Base-by-base conservation (phyloP, 2,797 vertebrate species). In the Poeciliopsis turneri region DNA sequence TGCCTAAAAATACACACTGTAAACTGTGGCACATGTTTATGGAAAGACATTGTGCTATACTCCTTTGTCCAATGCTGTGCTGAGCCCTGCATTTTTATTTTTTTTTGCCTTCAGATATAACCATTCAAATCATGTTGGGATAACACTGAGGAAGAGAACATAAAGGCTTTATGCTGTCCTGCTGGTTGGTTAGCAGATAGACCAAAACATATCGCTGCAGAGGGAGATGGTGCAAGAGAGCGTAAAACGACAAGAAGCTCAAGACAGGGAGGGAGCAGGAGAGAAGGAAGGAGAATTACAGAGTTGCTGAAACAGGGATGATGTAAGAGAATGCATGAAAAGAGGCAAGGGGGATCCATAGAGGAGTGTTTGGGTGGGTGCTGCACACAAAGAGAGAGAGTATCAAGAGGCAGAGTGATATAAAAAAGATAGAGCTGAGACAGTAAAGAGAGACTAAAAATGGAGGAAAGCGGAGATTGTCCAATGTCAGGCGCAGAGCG, bases 141-240 rank as follows among this genome's bases (percentile, higher is more conserved):
- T 91, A 87, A 84, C 89, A 82, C 77, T 81, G 86, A 90, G 82
- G 74, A 76, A 91, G 89, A 88, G 83, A 88, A 85, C 81, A 91
- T 92, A 84, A 88, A 89, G 88, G 88, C 84, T 88, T 90, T 90
- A 86, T 89, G 86, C 90, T 86, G 88, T 89, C 83, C 87, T 90
- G 88, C 89, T 88, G 89, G 89, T 90, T 90, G 88, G 86, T 92
- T 88, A 92, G 84, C 86, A 90, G 92, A 93, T 93, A 88, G 91
- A 93, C 87, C 89, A 89, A 92, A 93, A 92, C 89, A 89, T 86
- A 91, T 90, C 81, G 78, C 90, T 92, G 90, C 89, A 90, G 91
- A 91, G 90, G 90, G 92, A 94, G 93, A 94, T 94, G 93, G 93
- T 93, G 93, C 92, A 94, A 94, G 90, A 93, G 92, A 79, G 90